Evolutionary conservation across 2,888 invertebrate genomes (phyloP).

Genomic region (Eilema depressum): DNA sequence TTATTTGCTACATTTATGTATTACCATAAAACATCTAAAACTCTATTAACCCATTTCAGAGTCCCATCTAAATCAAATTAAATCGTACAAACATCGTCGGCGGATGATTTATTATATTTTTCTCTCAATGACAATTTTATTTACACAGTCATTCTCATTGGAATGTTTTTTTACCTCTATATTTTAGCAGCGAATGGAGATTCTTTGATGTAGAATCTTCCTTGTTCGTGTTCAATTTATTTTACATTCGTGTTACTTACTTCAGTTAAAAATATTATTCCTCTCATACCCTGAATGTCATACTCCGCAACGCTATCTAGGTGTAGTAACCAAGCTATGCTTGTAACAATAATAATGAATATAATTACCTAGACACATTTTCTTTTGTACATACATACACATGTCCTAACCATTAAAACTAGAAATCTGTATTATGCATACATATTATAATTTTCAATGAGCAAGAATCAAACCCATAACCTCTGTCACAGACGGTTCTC

Average conservation of each 20-base stretch:
- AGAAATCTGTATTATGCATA: too few relatives aligned
- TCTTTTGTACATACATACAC: too few relatives aligned
- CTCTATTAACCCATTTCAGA: constrained; percentile 40
- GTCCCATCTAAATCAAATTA: constrained; percentile 53
- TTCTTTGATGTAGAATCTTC: not conserved
- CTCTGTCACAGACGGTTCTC: too few relatives aligned
- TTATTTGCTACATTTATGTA: not conserved
- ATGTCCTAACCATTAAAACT: too few relatives aligned
- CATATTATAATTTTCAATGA: too few relatives aligned
- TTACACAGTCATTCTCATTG: constrained; percentile 7
- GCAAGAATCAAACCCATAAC: too few relatives aligned
- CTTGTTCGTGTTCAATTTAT: not conserved
- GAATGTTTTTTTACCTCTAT: constrained; percentile 22
- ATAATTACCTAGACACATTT: too few relatives aligned
- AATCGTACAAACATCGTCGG: constrained; percentile 44
- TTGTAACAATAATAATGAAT: too few relatives aligned
- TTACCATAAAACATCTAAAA: constrained; percentile 2
- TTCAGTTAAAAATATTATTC: not conserved
- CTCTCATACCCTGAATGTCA: not conserved
- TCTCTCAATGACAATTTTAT: constrained; percentile 43
- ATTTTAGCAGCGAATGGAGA: not conserved
- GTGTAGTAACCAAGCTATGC: too few relatives aligned
- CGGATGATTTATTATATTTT: constrained; percentile 52
- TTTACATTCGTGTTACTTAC: not conserved
- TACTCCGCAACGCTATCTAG: not conserved